Conservation (phyloP, 53 echinoderm and acorn worm genomes). For the Holothuria scabra region DNA sequence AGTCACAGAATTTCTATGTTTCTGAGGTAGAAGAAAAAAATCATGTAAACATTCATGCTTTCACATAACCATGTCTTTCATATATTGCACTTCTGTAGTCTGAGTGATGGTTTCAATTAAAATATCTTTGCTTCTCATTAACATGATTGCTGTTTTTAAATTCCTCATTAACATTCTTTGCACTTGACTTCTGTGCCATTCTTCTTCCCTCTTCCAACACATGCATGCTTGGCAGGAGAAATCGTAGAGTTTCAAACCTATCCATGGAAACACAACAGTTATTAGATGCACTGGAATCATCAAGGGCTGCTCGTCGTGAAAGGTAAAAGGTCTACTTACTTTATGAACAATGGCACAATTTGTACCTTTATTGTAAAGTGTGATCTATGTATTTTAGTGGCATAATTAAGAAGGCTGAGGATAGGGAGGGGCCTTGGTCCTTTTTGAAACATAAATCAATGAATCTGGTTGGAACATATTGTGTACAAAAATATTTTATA, state of each 20-base stretch:
- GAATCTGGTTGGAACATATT: no score
- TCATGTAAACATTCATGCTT: no score
- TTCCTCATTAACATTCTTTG: constrained; percentile 10
- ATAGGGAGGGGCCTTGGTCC: no score
- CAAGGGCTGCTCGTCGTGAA: constrained; percentile 95
- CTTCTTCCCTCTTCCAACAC: background rate
- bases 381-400: no score
- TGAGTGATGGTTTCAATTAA: background rate
- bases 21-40: no score
- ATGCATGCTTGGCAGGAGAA: constrained; percentile 56
- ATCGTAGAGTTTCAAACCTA: constrained; percentile 82
- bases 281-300: constrained; percentile 81
- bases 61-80: no score
- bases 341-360: no score
- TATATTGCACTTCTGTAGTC: background rate
- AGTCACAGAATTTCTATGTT: no score
- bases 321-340: constrained; percentile 66
- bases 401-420: no score
- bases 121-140: constrained; percentile 9
- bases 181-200: constrained; percentile 10
- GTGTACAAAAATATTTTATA: no score
- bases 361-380: no score
- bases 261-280: constrained; percentile 89
- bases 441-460: no score
- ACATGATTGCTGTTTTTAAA: background rate